Evolutionary conservation across 2,888 invertebrate species (phyloP).

Genomic region (Flexamia atlantica): DNA sequence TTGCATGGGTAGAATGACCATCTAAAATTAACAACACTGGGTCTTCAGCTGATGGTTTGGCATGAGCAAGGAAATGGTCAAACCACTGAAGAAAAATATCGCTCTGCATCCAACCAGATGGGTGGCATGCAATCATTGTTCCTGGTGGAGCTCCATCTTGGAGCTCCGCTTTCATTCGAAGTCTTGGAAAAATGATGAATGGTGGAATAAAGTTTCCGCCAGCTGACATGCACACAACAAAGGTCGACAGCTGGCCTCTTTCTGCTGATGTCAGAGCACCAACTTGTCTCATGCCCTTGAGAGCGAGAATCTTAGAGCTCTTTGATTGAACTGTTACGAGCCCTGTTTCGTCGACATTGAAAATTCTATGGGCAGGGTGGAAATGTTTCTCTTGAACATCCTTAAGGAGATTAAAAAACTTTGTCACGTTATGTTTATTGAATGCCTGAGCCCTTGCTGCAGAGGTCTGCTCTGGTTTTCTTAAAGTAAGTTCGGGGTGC

Average conservation of each 20-base stretch:
- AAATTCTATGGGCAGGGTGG: conserved; percentile 70
- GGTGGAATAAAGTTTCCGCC: conserved; percentile 2
- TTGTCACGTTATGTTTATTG: conserved; percentile 60
- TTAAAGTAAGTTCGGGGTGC: conserved; percentile 5
- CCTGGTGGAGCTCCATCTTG: conserved; percentile 15
- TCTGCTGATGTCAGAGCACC: no score
- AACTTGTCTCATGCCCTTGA: conserved; percentile 72
- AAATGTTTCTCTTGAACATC: conserved; percentile 67
- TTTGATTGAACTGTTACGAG: conserved; percentile 71
- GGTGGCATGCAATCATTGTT: not conserved
- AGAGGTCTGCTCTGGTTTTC: conserved; percentile 62
- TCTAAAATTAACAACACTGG: not conserved
- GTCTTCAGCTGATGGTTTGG: not conserved
- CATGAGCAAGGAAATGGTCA: conserved; percentile 13
- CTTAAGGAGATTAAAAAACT: conserved; percentile 64
- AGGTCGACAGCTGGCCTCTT: no score
- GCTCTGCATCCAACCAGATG: conserved; percentile 65
- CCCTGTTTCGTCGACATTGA: conserved; percentile 73
- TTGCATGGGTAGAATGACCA: conserved; percentile 2
- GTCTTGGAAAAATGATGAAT: not conserved
- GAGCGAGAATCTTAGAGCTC: conserved; percentile 70
- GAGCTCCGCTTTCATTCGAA: no score
- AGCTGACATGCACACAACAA: conserved; percentile 13
- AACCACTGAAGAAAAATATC: conserved; percentile 9
- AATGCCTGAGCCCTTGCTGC: conserved; percentile 64